phyloP scores from a whole-genome alignment of 2,113 vertebrate genomes.

The Platichthys stellatus region DNA sequence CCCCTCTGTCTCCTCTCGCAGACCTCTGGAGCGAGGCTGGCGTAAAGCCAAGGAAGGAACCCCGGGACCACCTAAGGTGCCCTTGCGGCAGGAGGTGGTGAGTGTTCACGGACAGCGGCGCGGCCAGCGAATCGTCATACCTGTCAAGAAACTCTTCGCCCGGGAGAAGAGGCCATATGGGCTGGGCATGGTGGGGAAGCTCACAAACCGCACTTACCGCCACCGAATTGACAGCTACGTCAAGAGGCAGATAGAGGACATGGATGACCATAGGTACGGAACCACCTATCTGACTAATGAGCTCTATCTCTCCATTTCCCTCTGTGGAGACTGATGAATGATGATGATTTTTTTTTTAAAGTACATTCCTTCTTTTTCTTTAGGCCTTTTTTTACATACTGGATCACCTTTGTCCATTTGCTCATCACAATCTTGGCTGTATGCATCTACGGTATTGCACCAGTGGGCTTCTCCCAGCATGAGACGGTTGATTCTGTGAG shows the following conservation, averaged over 20 bases:
- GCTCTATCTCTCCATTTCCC: neutral
- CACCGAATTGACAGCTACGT: constrained; percentile 98
- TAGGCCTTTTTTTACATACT: constrained; percentile 99
- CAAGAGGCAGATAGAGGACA: constrained; percentile 97
- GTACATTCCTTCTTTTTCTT: constrained; percentile 5
- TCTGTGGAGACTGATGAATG: constrained; percentile 15
- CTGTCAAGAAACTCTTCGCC: constrained; percentile 95
- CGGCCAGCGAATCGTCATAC: constrained; percentile 93
- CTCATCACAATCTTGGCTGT: constrained; percentile 96
- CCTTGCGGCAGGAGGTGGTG: constrained; percentile 96
- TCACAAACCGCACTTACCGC: constrained; percentile 98
- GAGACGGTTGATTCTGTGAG: constrained; percentile 98
- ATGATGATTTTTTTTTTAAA: neutral
- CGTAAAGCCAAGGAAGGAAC: constrained; percentile 93
- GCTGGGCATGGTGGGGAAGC: constrained; percentile 96
- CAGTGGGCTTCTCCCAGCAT: constrained; percentile 97
- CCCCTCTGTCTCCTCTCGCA: constrained; percentile 52
- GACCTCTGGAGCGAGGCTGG: constrained; percentile 96
- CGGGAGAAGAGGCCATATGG: constrained; percentile 96
- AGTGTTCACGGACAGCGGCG: constrained; percentile 89
- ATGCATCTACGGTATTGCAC: constrained; percentile 96
- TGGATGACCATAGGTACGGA: constrained; percentile 96
- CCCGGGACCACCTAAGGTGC: constrained; percentile 89
- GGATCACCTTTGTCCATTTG: constrained; percentile 97
- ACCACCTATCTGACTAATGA: neutral